Evolutionary conservation across 2,797 vertebrate genomes (phyloP).

Genomic region (Echeneis naucrates): DNA sequence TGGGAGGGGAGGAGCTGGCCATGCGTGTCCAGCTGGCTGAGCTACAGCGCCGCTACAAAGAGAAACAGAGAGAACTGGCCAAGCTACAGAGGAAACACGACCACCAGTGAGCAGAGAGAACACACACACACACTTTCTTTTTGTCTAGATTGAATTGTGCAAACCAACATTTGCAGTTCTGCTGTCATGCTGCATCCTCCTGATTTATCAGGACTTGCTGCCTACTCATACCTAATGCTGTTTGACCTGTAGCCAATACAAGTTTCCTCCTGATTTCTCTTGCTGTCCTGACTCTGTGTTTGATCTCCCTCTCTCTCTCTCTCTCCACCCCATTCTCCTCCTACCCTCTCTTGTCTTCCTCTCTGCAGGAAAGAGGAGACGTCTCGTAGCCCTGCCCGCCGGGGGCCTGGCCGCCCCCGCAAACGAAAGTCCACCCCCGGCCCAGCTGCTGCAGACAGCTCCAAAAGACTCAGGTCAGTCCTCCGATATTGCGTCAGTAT

Average conservation of each 20-base stretch:
- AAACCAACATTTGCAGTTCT: conserved; percentile 59
- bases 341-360: conserved; percentile 31
- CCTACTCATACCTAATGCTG: conserved; percentile 65
- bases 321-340: conserved; percentile 21
- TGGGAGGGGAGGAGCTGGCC: conserved; percentile 94
- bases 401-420: conserved; percentile 92
- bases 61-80: conserved; percentile 96
- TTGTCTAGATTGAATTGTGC: conserved; percentile 54
- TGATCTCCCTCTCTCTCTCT: conserved; percentile 49
- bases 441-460: conserved; percentile 73
- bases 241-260: conserved; percentile 70
- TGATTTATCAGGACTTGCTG: conserved; percentile 62
- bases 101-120: conserved; percentile 87
- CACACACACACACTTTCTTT: conserved; percentile 53
- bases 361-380: conserved; percentile 91
- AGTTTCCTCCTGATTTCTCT: conserved; percentile 56
- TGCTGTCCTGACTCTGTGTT: conserved; percentile 53
- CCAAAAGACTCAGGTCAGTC: conserved; percentile 91
- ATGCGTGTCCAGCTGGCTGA: conserved; percentile 95
- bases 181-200: conserved; percentile 57
- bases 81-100: conserved; percentile 95
- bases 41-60: conserved; percentile 95
- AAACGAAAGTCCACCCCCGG: conserved; percentile 88
- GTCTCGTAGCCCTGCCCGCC: conserved; percentile 90
- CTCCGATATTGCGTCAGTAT: conserved; percentile 67